These are phyloP conservation scores for Xiphias gladius DNA, from an alignment of 2,113 vertebrate genomes.

Conservation along the genomic window DNA sequence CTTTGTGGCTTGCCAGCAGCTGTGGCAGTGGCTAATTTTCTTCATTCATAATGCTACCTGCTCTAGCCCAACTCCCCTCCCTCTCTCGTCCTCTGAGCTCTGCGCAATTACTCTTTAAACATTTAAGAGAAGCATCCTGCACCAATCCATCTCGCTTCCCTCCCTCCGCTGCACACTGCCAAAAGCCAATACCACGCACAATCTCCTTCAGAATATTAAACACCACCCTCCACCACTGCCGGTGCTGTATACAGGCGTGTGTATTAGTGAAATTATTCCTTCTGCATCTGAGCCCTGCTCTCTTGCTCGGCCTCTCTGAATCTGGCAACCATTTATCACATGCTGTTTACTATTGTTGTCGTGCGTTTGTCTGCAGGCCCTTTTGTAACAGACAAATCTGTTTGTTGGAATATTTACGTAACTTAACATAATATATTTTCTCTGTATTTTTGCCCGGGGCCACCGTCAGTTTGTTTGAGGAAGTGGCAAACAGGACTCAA, in stretches of 20 bases:
- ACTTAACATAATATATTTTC: conserved; percentile 1
- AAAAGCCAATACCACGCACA: conserved; percentile 65
- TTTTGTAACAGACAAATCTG: conserved; percentile 32
- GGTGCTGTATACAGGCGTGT: background rate
- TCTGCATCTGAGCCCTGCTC: background rate
- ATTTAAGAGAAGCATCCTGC: conserved; percentile 82
- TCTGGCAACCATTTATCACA: conserved; percentile 26
- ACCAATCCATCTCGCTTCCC: conserved; percentile 73
- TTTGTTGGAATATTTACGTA: conserved; percentile 46
- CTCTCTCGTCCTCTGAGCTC: conserved; percentile 29
- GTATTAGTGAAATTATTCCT: conserved; percentile 1
- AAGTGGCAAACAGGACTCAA: background rate
- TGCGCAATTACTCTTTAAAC: conserved; percentile 79
- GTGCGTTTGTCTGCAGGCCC: conserved; percentile 15
- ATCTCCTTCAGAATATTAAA: conserved; percentile 73
- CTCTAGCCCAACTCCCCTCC: conserved; percentile 8
- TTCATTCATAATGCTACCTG: conserved; percentile 70
- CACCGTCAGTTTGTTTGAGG: background rate
- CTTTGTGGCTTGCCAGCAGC: conserved; percentile 50
- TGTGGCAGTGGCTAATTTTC: conserved; percentile 67
- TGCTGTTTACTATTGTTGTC: conserved; percentile 33
- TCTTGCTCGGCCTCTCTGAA: background rate
- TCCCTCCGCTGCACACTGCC: conserved; percentile 49
- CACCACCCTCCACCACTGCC: conserved; percentile 4
- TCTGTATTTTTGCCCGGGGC: conserved; percentile 14